A percentile compares a stretch with the other conserved stretches of the same genome.
These are phyloP conservation scores for Neodon shergylaensis DNA, from an alignment of 2,113 vertebrate genomes.

Conservation along the genomic window DNA sequence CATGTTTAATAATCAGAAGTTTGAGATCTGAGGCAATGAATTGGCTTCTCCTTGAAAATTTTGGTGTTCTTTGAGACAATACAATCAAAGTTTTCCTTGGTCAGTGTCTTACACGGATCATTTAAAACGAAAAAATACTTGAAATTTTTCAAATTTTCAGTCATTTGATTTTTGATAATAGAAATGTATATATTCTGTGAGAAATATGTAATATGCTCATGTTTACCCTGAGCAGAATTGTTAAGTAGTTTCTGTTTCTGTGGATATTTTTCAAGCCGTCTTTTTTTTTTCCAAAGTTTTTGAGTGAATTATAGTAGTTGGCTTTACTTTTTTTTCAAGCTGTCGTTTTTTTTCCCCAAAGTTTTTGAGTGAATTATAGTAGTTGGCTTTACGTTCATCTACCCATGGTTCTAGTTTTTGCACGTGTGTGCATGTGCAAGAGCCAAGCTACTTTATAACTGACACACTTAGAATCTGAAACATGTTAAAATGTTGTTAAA, in stretches of 20 bases:
- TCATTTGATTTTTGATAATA: slow-evolving; percentile 37
- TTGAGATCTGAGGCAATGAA: slow-evolving; percentile 40
- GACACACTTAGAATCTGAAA: slow-evolving; percentile 10
- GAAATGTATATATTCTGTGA: slow-evolving; percentile 28
- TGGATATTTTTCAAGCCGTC: background rate
- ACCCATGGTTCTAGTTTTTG: background rate
- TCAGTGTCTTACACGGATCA: background rate
- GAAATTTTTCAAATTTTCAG: slow-evolving; percentile 55
- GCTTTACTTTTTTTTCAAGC: slow-evolving; percentile 8
- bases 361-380: slow-evolving; percentile 19
- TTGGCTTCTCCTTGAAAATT: slow-evolving; percentile 59
- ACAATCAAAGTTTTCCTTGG: background rate
- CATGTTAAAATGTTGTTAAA: slow-evolving; percentile 21
- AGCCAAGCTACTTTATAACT: background rate
- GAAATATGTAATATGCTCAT: slow-evolving; percentile 6
- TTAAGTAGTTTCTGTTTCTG: background rate
- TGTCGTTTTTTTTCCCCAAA: background rate
- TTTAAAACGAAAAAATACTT: slow-evolving; percentile 45
- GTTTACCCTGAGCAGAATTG: slow-evolving; percentile 40
- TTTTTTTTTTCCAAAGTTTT: slow-evolving; percentile 20
- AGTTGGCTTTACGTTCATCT: background rate
- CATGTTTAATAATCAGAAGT: background rate
- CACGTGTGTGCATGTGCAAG: background rate
- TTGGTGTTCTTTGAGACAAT: slow-evolving; percentile 31
- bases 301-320: slow-evolving; percentile 22